Base-by-base conservation (phyloP, 2,797 vertebrate genomes). In the Gymnothorax javanicus region DNA sequence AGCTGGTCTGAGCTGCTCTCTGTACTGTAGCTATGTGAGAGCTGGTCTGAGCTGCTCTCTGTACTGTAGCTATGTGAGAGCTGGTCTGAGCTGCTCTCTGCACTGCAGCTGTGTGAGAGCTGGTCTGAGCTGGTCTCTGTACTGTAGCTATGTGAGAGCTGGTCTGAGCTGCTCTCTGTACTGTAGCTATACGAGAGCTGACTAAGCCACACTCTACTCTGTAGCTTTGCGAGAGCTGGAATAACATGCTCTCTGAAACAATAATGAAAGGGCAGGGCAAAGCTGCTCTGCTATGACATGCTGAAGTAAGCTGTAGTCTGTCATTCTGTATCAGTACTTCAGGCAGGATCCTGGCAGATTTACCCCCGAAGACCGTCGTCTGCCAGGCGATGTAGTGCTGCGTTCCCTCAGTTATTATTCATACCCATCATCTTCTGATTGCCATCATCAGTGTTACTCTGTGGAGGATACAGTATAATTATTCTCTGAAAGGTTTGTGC, bases 291-390 rank as follows among this genome's bases (percentile, higher is more conserved):
- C 33, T 43, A 2, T 43, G 33, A 43, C 33, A 43, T 43, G 33
- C 33, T 43, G 33, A 43, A 43, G 33, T 43, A 43, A 43, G 33
- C 33, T 43, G 33, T 43, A 43, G 33, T 43, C 33, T 43, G 33
- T 43, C 33, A 43, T 43, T 43, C 33, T 43, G 33, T 43, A 43
- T 43, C 33, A 43, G 33, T 71, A 71, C 33, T 7, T 33, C 11
- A 33, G 69, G 33, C 57, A 86, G 83, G 75, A 86, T 56, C 59
- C 27, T 62, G 62, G n/a, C 20, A 4, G 83, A 89, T 71, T 64
- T 86, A 85, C 50, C 27, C 57, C 58, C n/a, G 60, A 56, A 58
- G 82, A n/a, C 43, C 62, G 0, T 17, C 56, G 7, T 15, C 67
- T 73, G 4, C 12, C 12, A 4, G 27, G 27, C 4, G 27, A 12